Evolutionary conservation across 2,113 vertebrate species (phyloP).

Genomic region (Nyctibius bracteatus): DNA sequence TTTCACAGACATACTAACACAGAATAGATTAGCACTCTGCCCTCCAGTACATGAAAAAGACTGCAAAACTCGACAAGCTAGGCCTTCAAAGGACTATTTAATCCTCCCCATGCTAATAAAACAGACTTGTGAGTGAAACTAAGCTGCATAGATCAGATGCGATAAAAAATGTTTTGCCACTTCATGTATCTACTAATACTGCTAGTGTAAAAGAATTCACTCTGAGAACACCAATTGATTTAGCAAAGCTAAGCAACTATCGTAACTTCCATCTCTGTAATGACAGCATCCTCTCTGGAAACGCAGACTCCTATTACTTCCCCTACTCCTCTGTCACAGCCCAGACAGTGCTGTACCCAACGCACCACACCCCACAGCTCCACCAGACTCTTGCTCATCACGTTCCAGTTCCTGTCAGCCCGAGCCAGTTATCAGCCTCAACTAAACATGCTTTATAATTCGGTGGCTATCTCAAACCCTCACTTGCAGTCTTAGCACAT

Average conservation of each 20-base stretch:
- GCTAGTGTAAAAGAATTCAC: background rate
- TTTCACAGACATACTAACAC: background rate
- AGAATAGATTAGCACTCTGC: background rate
- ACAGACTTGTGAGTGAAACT: background rate
- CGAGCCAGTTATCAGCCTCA: background rate
- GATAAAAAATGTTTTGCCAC: background rate
- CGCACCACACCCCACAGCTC: background rate
- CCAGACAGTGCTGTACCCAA: background rate
- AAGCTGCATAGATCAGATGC: background rate
- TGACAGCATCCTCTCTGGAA: background rate
- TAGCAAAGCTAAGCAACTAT: background rate
- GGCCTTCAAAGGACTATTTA: constrained; percentile 8
- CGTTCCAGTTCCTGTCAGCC: constrained; percentile 34
- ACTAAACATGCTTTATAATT: background rate
- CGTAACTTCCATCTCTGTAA: background rate
- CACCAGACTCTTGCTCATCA: constrained; percentile 18
- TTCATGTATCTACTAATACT: background rate
- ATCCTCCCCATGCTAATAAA: background rate
- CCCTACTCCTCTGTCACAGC: background rate
- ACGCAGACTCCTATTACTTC: background rate
- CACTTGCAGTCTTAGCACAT: background rate
- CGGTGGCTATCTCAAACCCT: background rate
- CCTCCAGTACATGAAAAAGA: background rate
- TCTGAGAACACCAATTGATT: background rate
- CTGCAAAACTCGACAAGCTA: background rate